Conservation (phyloP, 2,888 invertebrate genomes). For the Lissocephala sabroskyi region DNA sequence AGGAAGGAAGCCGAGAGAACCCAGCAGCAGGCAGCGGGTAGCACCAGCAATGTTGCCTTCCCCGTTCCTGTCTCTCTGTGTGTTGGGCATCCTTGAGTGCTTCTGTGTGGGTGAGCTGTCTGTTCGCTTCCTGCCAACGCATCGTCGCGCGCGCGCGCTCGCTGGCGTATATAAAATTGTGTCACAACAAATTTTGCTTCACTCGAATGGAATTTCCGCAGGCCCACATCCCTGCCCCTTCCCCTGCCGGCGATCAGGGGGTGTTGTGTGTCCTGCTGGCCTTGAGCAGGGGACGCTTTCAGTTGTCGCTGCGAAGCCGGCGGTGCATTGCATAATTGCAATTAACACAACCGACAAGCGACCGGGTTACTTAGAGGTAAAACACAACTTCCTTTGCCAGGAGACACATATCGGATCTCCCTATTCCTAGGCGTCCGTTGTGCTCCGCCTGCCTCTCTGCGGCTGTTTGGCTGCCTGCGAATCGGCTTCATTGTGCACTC, state of each 20-base stretch:
- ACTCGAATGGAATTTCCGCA: not conserved
- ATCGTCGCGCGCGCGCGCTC: too few relatives aligned
- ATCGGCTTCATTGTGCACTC: slow-evolving; percentile 46
- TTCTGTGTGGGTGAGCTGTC: not conserved
- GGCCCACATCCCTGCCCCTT: too few relatives aligned
- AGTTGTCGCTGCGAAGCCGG: too few relatives aligned
- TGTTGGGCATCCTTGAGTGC: not conserved
- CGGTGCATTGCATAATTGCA: slow-evolving; percentile 55
- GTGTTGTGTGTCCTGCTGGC: too few relatives aligned
- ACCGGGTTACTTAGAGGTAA: slow-evolving; percentile 42
- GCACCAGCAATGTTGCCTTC: not conserved
- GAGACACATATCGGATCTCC: too few relatives aligned
- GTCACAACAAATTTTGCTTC: slow-evolving; percentile 67
- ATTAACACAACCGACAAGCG: slow-evolving; percentile 39
- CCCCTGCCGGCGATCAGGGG: too few relatives aligned
- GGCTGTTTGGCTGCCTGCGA: slow-evolving; percentile 11
- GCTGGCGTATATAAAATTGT: slow-evolving; percentile 64
- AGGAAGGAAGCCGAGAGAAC: slow-evolving; percentile 13
- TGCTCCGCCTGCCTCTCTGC: not conserved
- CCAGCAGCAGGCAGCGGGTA: not conserved
- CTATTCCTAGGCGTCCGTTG: too few relatives aligned
- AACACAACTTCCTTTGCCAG: slow-evolving; percentile 43
- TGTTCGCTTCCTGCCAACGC: slow-evolving; percentile 31
- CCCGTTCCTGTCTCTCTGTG: not conserved
- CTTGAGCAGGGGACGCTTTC: slow-evolving; percentile 20